Percentiles rank a stretch among this genome's conserved stretches.
Evolutionary conservation across 1,140 invertebrate genomes (phyloP).

Genomic region (Drosophila elegans): DNA sequence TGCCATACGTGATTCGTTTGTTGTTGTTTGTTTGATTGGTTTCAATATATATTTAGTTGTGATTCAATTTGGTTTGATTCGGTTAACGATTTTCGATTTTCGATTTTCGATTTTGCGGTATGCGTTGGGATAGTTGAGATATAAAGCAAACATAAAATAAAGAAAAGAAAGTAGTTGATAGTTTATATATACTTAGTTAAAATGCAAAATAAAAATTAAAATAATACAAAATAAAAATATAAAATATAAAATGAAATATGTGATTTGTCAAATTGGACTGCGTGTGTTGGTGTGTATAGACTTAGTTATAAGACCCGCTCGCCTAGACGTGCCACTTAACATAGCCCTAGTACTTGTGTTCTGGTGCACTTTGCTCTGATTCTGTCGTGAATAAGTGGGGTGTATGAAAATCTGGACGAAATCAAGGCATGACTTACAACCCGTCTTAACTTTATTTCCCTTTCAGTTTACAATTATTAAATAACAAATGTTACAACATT

Average conservation of each 20-base stretch:
- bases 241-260: conserved; percentile 35
- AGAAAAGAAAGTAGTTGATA: conserved; percentile 80
- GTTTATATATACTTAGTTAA: conserved; percentile 67
- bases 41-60: conserved; percentile 53
- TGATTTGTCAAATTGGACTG: conserved; percentile 34
- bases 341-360: conserved; percentile 61
- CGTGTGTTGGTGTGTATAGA: conserved; percentile 25
- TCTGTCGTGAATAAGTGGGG: conserved; percentile 9
- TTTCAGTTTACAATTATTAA: conserved; percentile 16
- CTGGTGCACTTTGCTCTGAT: conserved; percentile 19
- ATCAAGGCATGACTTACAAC: conserved; percentile 41
- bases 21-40: conserved; percentile 53
- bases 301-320: conserved; percentile 30
- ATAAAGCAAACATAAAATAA: conserved; percentile 81
- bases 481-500: conserved; percentile 54
- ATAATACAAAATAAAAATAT: conserved; percentile 44
- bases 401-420: conserved; percentile 20
- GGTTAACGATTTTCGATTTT: conserved; percentile 52
- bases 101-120: conserved; percentile 62
- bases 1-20: conserved; percentile 41
- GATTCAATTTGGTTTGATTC: conserved; percentile 47
- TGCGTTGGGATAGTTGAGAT: conserved; percentile 77
- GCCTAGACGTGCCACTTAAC: conserved; percentile 60
- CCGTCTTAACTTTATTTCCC: conserved; percentile 55
- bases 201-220: conserved; percentile 49